These are phyloP conservation scores for Gasterosteus aculeatus DNA, from an alignment of 2,113 vertebrate species.

Conservation along the genomic window DNA sequence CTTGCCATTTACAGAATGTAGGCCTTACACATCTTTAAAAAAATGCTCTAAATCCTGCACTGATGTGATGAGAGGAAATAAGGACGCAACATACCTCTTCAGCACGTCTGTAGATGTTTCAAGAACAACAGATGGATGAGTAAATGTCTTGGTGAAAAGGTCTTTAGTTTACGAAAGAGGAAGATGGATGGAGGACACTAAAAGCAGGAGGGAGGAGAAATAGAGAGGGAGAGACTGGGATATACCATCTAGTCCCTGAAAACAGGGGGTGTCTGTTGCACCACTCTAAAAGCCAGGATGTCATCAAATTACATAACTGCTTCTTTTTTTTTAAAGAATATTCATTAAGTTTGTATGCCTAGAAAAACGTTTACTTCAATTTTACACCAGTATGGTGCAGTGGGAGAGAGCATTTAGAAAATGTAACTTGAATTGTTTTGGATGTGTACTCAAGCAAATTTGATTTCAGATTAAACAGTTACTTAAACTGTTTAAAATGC, in stretches of 20 bases:
- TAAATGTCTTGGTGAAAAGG: constrained; percentile 41
- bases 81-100: constrained; percentile 60
- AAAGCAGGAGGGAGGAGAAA: constrained; percentile 69
- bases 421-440: neutral
- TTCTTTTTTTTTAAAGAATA: neutral
- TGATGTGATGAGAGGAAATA: constrained; percentile 30
- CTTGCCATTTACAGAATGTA: constrained; percentile 28
- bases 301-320: neutral
- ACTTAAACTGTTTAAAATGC: neutral
- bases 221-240: constrained; percentile 56
- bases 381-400: neutral
- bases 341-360: neutral
- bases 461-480: neutral
- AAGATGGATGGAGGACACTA: constrained; percentile 77
- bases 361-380: neutral
- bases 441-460: neutral
- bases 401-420: neutral
- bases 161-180: constrained; percentile 64
- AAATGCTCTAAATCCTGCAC: constrained; percentile 38
- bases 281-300: no score
- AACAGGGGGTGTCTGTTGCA: constrained; percentile 41
- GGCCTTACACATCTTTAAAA: constrained; percentile 18
- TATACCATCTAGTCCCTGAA: constrained; percentile 63
- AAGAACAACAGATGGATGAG: constrained; percentile 27
- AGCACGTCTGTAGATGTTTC: constrained; percentile 31